Base-by-base conservation (phyloP, 1,140 invertebrate species). In the Marisa cornuarietis region DNA sequence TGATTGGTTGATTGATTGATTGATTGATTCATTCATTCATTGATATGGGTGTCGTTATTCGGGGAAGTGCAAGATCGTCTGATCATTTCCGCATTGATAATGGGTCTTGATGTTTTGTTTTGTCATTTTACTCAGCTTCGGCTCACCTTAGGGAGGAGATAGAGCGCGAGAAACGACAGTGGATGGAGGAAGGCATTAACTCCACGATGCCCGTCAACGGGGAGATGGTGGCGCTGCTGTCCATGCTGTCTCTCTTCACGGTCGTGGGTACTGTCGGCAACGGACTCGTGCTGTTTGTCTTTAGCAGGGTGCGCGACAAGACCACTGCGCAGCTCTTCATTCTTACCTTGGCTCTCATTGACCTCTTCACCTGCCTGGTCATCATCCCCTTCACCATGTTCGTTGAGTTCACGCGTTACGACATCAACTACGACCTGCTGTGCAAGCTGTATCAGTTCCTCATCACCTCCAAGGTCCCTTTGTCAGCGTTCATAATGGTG, bases 391-490 rank as follows among this genome's bases (percentile, higher is more conserved):
- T 85, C 63, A 90, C 90, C 1, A 85, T 87, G 42, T 82, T 85
- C 68, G 82, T 87, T 65, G 85, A 89, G 65, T 88, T 82, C 75
- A 75, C 82, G 3, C 75, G 82, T 65, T 87, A 85, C 54, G 66
- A 84, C 18, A 73, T 90, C 24, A 71, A 81, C n/a, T 88, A 80
- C 79, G 88, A 90, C 78, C 63, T 84, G 58, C 72, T 89, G 31
- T 91, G 90, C 76, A 90, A 90, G 76, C 80, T 88, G 24, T 91
- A 89, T 75, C 84, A 87, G 49, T 91, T 91, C 75, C 80, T 90
- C 26, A 87, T 90, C 22, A 89, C 88, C 0, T 89, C 86, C 74
- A 90, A 87, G 69, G 85, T 91, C 13, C 89, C 88, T 0, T 84
- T 89, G 52, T 90, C 89, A 20, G 85, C 89, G 6, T 87, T 90